phyloP scores from a whole-genome alignment of 2,113 vertebrate genomes.

The Lathamus discolor region DNA sequence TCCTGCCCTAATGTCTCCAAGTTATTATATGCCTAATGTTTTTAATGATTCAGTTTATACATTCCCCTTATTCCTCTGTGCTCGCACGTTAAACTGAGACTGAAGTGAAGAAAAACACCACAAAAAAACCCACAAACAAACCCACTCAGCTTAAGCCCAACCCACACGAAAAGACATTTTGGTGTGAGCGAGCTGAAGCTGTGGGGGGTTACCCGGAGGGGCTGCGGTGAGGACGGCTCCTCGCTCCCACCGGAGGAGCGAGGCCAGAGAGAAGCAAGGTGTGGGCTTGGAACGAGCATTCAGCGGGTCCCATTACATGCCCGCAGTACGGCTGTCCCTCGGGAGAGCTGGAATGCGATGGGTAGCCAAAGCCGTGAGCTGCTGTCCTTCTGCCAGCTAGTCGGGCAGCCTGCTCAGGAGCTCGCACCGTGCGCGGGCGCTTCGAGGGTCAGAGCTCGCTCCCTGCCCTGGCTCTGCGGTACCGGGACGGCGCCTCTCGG shows the following conservation, averaged over 20 bases:
- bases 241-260: not conserved
- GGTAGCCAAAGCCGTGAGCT: fast-evolving
- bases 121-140: not conserved
- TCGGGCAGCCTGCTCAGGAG: not conserved
- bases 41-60: not conserved
- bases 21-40: not conserved
- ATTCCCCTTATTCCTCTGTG: not conserved
- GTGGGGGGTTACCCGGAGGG: not conserved
- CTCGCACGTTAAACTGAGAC: fast-evolving
- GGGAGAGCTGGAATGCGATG: not conserved
- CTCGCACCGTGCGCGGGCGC: not conserved
- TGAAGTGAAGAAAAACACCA: not conserved
- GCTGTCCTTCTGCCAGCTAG: fast-evolving
- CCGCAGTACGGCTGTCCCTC: too few relatives aligned
- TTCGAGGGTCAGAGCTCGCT: not conserved
- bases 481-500: not conserved
- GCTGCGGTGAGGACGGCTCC: not conserved
- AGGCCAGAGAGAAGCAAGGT: not conserved
- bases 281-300: not conserved
- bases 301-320: fast-evolving
- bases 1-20: not conserved
- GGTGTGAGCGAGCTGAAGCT: not conserved
- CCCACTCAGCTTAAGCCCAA: not conserved
- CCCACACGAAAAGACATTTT: not conserved
- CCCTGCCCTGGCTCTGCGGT: not conserved